These are phyloP conservation scores for Heliconius cydno DNA, from an alignment of 2,888 invertebrate species.

Conservation along the genomic window DNA sequence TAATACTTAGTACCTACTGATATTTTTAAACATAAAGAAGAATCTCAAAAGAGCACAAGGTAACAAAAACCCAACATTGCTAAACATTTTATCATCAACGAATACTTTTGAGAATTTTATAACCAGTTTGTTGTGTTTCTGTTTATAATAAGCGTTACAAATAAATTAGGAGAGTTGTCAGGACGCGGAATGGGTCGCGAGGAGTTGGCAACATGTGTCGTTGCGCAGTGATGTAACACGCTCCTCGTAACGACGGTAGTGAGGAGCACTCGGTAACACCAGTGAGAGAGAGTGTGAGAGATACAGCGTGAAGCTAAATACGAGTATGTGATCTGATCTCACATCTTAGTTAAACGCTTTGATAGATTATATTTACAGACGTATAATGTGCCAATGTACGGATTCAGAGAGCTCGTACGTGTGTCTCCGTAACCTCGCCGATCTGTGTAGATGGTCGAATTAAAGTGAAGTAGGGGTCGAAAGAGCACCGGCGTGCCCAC, in stretches of 20 bases:
- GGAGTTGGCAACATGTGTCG: background rate
- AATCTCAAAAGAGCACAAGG: background rate
- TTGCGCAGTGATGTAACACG: too few species aligned
- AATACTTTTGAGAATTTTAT: constrained; percentile 16
- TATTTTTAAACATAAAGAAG: background rate
- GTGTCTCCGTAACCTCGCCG: too few species aligned
- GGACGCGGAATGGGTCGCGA: constrained; percentile 22
- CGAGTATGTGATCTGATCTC: background rate
- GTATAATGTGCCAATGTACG: background rate
- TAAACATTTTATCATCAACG: constrained; percentile 7
- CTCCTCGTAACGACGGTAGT: too few species aligned
- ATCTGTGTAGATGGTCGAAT: background rate
- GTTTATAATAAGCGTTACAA: background rate
- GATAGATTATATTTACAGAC: background rate
- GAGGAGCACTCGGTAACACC: too few species aligned
- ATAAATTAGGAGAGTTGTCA: background rate
- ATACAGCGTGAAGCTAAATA: background rate
- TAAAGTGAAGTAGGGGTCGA: constrained; percentile 21
- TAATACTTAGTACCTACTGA: background rate
- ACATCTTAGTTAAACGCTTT: background rate
- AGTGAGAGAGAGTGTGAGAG: too few species aligned
- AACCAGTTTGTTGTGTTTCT: constrained; percentile 10
- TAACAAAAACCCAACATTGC: constrained; percentile 5
- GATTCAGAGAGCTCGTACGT: too few species aligned
- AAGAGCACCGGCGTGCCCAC: constrained; percentile 20